phyloP scores from a whole-genome alignment of 2,113 vertebrate species.

The Romanogobio albipinnatus region DNA sequence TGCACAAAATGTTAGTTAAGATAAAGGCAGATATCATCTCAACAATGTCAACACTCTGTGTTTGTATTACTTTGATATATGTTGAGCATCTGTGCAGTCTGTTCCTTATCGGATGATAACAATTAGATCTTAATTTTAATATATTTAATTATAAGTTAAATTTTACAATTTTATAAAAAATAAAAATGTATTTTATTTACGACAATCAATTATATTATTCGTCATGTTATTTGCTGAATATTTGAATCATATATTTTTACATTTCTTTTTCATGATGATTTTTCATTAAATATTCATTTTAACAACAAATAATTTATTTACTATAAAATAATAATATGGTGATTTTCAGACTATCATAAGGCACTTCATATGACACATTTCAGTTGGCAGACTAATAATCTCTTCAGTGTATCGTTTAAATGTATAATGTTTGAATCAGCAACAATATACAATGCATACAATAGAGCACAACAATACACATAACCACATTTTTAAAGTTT shows the following conservation, averaged over 20 bases:
- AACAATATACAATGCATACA: background rate
- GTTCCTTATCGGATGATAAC: background rate
- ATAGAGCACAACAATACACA: background rate
- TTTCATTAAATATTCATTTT: too few relatives aligned
- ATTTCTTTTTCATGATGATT: too few relatives aligned
- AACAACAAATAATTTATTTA: too few relatives aligned
- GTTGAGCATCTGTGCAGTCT: background rate
- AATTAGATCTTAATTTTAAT: too few relatives aligned
- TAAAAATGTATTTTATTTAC: too few relatives aligned
- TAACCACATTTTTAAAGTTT: background rate
- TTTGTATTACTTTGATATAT: background rate
- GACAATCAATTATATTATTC: too few relatives aligned
- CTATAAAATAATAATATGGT: background rate
- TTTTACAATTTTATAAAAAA: too few relatives aligned
- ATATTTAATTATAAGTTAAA: too few relatives aligned
- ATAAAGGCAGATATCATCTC: background rate
- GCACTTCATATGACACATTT: background rate
- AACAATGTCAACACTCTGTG: conserved; percentile 1
- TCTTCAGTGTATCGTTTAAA: background rate
- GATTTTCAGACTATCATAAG: too few relatives aligned
- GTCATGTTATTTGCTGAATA: too few relatives aligned
- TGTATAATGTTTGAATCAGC: background rate
- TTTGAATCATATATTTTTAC: too few relatives aligned
- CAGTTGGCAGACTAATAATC: background rate
- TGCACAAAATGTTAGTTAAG: background rate